Evolutionary conservation across 2,888 invertebrate species (phyloP).

Genomic region (Phaonia tiefii): DNA sequence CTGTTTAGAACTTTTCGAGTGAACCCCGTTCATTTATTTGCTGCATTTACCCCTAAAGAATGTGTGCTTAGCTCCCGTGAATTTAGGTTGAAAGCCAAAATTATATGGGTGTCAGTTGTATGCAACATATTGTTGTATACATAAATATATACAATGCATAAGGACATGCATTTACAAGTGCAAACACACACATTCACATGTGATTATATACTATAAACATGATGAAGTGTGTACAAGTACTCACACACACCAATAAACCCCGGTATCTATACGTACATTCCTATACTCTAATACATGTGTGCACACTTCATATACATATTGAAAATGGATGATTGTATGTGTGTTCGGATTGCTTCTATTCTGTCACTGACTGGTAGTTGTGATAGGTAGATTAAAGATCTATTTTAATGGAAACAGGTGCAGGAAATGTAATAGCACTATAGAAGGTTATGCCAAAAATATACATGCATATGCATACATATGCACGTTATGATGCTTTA

Average conservation of each 20-base stretch:
- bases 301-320: not conserved
- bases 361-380: constrained; percentile 18
- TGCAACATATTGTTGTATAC: constrained; percentile 28
- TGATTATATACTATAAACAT: not conserved
- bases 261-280: not conserved
- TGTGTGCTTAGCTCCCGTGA: too few species aligned
- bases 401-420: constrained; percentile 57
- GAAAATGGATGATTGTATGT: too few species aligned
- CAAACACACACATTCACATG: not conserved
- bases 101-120: constrained; percentile 30
- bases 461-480: not conserved
- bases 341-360: not conserved
- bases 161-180: too few species aligned
- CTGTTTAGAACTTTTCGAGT: too few species aligned
- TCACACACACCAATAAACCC: too few species aligned
- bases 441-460: constrained; percentile 52
- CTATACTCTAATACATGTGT: not conserved
- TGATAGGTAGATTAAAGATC: constrained; percentile 43
- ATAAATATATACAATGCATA: not conserved
- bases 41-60: too few species aligned
- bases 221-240: too few species aligned
- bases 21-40: too few species aligned
- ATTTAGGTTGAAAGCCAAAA: constrained; percentile 35
- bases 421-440: constrained; percentile 53
- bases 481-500: not conserved